Evolutionary conservation across 2,888 invertebrate species (phyloP).

Genomic region (Tubulanus polymorphus): DNA sequence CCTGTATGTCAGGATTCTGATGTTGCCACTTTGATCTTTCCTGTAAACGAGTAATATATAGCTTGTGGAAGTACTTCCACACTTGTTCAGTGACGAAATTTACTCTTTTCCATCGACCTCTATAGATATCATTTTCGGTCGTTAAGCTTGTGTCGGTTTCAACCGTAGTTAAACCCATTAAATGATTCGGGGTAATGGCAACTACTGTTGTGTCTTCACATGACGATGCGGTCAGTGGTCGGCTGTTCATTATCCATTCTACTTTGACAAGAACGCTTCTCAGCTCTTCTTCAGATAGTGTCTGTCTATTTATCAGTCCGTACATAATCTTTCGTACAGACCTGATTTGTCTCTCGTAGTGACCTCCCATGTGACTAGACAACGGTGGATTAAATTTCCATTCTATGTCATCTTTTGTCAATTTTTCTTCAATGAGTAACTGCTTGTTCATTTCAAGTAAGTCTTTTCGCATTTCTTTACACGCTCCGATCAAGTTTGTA

Average conservation of each 20-base stretch:
- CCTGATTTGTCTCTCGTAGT: constrained; percentile 2
- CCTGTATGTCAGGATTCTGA: neutral
- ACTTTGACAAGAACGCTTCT: neutral
- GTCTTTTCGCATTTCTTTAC: neutral
- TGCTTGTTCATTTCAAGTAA: constrained; percentile 3
- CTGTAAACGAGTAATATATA: neutral
- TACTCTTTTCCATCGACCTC: neutral
- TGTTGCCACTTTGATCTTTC: too few species aligned
- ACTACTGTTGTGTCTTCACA: neutral
- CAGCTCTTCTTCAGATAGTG: neutral
- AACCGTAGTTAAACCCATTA: neutral
- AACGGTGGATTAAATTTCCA: neutral
- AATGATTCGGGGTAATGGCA: neutral
- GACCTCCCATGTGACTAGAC: neutral
- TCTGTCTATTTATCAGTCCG: neutral
- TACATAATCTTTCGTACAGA: constrained; percentile 1
- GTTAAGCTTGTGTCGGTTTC: neutral
- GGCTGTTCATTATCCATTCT: neutral
- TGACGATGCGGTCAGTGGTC: neutral
- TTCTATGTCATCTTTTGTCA: neutral
- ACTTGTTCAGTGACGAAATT: neutral
- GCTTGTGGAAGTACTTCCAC: neutral
- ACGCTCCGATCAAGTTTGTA: constrained; percentile 4
- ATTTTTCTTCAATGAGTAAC: neutral
- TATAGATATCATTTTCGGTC: neutral